Conservation (phyloP, 2,113 vertebrate genomes). For the Salvator merianae region DNA sequence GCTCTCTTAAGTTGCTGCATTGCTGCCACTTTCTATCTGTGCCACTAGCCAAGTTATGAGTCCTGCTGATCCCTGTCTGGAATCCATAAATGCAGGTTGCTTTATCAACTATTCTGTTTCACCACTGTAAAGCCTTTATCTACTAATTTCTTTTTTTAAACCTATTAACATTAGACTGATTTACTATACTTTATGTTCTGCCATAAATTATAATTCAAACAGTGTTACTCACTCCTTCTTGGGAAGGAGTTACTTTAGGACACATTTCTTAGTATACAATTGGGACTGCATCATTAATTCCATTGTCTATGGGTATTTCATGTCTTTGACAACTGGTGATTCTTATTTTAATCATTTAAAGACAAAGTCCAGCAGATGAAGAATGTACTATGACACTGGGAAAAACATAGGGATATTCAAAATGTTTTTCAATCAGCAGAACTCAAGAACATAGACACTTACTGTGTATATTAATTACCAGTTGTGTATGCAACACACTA, state of each 20-base stretch:
- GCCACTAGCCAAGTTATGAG: no score
- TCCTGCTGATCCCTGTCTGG: no score
- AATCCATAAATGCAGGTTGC: no score
- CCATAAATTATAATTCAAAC: constrained; percentile 65
- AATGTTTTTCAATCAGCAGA: constrained; percentile 19
- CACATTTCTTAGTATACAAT: background rate
- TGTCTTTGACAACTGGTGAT: constrained; percentile 46
- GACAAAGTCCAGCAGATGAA: no score
- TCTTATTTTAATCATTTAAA: no score
- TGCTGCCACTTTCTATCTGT: no score
- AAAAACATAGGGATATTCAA: accelerated
- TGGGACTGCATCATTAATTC: constrained; percentile 21
- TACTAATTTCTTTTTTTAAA: no score
- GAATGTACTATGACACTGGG: constrained; percentile 17
- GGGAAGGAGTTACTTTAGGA: background rate
- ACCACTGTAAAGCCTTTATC: no score
- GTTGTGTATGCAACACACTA: background rate
- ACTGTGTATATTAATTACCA: background rate
- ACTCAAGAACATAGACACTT: constrained; percentile 9
- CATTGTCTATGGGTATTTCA: constrained; percentile 46
- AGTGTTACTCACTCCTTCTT: accelerated
- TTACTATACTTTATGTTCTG: constrained; percentile 56
- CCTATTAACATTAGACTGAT: constrained; percentile 46
- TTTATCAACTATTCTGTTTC: no score
- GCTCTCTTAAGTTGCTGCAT: no score